Conservation (phyloP, 2,113 vertebrate species). For the Passer domesticus region DNA sequence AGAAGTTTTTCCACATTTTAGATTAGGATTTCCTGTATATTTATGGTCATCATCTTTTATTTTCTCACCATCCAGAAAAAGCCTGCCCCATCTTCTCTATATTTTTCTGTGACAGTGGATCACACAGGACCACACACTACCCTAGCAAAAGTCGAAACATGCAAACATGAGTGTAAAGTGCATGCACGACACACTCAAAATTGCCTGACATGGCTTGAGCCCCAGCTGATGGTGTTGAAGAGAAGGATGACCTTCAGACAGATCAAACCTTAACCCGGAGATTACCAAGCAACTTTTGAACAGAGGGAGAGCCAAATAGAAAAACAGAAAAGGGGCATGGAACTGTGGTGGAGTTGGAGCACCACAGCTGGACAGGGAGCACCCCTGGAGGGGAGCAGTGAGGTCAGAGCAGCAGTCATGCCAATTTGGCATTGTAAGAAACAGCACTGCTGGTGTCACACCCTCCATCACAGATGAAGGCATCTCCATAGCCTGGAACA, state of each 20-base stretch:
- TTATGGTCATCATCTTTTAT: background rate
- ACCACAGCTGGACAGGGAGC: no score
- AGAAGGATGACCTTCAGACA: background rate
- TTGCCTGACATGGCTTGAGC: background rate
- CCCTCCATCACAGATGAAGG: background rate
- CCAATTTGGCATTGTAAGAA: background rate
- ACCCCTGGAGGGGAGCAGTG: background rate
- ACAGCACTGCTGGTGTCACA: background rate
- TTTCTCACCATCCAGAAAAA: background rate
- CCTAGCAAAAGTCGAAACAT: background rate
- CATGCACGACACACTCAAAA: background rate
- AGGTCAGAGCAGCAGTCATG: background rate
- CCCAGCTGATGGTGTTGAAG: background rate
- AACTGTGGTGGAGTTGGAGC: no score
- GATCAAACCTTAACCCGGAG: background rate
- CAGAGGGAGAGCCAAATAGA: background rate
- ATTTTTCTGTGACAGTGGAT: background rate
- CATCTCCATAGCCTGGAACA: background rate
- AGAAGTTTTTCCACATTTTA: background rate
- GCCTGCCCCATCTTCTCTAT: background rate
- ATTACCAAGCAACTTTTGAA: background rate
- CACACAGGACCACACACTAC: background rate
- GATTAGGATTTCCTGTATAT: background rate
- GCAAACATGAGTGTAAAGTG: background rate
- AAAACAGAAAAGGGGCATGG: background rate